phyloP scores from a whole-genome alignment of 2,797 vertebrate species.

The Xerus rutilus region DNA sequence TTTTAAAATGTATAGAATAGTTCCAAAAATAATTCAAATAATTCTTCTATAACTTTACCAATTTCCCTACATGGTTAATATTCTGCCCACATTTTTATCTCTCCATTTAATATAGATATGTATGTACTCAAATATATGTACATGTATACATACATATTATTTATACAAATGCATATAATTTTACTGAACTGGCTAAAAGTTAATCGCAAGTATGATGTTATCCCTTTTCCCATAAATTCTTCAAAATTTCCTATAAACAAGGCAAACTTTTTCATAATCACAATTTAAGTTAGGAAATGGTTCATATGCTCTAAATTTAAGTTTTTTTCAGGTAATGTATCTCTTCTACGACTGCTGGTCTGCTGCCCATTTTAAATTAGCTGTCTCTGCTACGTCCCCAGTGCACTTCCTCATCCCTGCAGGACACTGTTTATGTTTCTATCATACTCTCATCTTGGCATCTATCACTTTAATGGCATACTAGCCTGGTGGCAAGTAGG shows the following conservation, averaged over 20 bases:
- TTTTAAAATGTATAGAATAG: neutral
- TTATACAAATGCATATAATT: neutral
- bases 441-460: neutral
- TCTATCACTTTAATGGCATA: neutral
- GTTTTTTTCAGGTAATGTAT: neutral
- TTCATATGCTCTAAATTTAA: neutral
- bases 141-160: neutral
- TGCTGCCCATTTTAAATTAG: neutral
- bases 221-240: neutral
- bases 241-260: conserved; percentile 19
- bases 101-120: neutral
- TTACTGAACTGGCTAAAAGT: neutral
- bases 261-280: neutral
- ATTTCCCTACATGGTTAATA: neutral
- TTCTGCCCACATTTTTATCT: neutral
- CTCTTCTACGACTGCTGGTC: neutral
- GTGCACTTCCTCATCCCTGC: accelerated
- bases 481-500: neutral
- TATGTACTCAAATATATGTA: too few species aligned
- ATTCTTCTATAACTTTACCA: neutral
- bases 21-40: neutral
- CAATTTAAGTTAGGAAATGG: neutral
- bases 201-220: neutral
- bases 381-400: neutral
- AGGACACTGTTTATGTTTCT: neutral